Base-by-base conservation (phyloP, 2,113 vertebrate genomes). In the Micromys minutus region DNA sequence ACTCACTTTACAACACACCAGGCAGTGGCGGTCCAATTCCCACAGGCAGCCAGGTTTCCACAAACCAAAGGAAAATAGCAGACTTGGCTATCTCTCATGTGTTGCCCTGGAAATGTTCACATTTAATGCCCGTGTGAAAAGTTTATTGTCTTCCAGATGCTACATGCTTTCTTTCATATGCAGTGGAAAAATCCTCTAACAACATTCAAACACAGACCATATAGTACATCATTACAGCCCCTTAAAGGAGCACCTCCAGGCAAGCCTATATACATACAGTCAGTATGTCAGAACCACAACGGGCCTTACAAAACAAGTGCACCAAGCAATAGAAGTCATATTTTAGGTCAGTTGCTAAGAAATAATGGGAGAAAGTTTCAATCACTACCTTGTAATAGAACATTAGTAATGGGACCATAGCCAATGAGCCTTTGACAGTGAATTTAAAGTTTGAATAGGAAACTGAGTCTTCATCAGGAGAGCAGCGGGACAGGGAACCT, bases 181-280 rank as follows among this genome's bases (percentile, higher is more conserved):
- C 72, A 91, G 86, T 83, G 21, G 8, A 39, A 72, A 92, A 94
- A 95, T 92, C 96, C 96, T 88, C 81, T 85, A 90, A 87, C 92
- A 97, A 26, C 61, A 36, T 75, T 97, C 91, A 90, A 34, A n/a
- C 39, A 39, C 45, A 97, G 90, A 95, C 10, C 31, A 67, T 67
- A 3, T 67, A 96, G n/a, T 16, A 77, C 93, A 96, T 81, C 97
- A 26, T 67, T 95, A 81, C 75, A 97, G 24, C 52, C 55, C 93
- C 69, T 96, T 96, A 85, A 85, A 93, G 69, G n/a, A 77, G 65
- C 31, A 55, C 2, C 69, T 7, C 7, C 6, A 6, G 21, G n/a
- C 81, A 55, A n/a, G n/a, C n/a, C n/a, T 83, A 7, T 24, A 75
- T 95, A 65, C n/a, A 13, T 55, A 42, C 7, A 72, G n/a, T 55